phyloP scores from a whole-genome alignment of 2,797 vertebrate genomes.

The Anas acuta region DNA sequence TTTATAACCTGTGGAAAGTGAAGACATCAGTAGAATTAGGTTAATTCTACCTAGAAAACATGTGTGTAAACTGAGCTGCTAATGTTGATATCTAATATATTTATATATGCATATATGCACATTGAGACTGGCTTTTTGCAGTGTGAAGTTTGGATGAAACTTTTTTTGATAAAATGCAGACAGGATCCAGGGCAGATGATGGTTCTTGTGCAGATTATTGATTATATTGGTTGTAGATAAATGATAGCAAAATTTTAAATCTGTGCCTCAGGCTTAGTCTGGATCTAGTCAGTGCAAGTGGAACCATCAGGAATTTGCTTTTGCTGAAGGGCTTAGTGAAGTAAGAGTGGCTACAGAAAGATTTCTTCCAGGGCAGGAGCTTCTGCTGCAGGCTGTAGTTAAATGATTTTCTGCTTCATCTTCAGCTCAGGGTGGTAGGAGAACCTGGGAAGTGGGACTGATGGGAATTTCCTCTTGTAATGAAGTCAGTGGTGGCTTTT shows the following conservation, averaged over 20 bases:
- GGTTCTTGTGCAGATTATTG: neutral
- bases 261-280: neutral
- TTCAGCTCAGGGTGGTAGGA: neutral
- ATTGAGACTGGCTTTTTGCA: neutral
- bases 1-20: neutral
- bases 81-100: neutral
- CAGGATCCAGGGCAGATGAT: fast-evolving
- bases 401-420: neutral
- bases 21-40: neutral
- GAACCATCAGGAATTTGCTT: neutral
- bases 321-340: too few relatives aligned
- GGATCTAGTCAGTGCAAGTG: neutral
- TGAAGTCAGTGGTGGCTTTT: neutral
- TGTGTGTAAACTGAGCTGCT: neutral
- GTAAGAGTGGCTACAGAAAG: neutral
- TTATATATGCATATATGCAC: neutral
- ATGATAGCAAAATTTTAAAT: neutral
- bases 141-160: neutral
- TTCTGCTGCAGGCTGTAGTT: neutral
- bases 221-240: neutral
- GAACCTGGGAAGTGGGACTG: neutral
- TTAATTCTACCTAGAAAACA: neutral
- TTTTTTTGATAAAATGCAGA: neutral
- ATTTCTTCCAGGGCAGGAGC: neutral
- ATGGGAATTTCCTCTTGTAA: neutral